A percentile compares a stretch with the other conserved stretches of the same genome.
Conservation (phyloP, 2,888 invertebrate genomes). For the Patella caerulea region DNA sequence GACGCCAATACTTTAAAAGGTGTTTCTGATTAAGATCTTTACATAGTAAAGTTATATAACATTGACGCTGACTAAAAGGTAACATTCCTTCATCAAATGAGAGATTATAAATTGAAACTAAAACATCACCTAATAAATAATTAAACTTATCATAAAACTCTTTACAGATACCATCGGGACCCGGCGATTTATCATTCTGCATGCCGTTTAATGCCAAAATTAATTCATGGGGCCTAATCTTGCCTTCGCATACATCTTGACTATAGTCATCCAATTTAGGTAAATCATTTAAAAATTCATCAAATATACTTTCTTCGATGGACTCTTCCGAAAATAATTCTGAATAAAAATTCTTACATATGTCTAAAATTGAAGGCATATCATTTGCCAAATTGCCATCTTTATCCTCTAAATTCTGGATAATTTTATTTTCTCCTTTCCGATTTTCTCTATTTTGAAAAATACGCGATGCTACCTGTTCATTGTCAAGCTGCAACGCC, state of each 20-base stretch:
- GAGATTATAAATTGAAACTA: conserved; percentile 24
- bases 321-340: conserved; percentile 18
- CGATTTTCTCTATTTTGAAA: not conserved
- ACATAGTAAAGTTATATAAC: conserved; percentile 36
- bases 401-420: not conserved
- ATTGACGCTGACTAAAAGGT: conserved; percentile 23
- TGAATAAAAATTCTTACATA: conserved; percentile 13
- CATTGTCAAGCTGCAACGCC: not conserved
- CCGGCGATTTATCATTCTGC: conserved; percentile 36
- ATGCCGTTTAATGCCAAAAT: conserved; percentile 26
- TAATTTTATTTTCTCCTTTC: not conserved
- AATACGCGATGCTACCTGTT: not conserved
- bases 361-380: conserved; percentile 10
- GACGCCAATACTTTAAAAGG: conserved; percentile 41
- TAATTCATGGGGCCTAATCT: conserved; percentile 12
- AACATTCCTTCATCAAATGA: conserved; percentile 28
- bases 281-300: conserved; percentile 14
- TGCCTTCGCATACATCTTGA: conserved; percentile 12
- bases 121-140: conserved; percentile 25
- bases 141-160: conserved; percentile 38
- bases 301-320: conserved; percentile 16
- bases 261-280: conserved; percentile 6
- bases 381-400: conserved; percentile 1
- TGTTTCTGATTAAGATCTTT: conserved; percentile 36
- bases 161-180: conserved; percentile 39